phyloP scores from a whole-genome alignment of 2,888 invertebrate genomes.

The Linnaemya vulpina region DNA sequence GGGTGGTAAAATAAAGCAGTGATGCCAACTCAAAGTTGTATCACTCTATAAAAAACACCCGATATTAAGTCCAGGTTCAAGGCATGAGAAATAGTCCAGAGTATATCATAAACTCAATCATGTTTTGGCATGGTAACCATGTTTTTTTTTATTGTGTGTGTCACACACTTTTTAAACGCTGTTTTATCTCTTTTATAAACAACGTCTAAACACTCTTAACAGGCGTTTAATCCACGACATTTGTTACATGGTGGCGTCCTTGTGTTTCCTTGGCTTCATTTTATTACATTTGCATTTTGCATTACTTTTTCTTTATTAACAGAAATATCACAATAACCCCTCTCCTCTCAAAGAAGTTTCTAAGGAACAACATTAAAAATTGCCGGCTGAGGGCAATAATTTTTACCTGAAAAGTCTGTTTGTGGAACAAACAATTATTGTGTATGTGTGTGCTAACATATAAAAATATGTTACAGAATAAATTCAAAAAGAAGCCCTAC shows the following conservation, averaged over 20 bases:
- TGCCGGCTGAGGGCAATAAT: background rate
- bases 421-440: conserved; percentile 12
- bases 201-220: conserved; percentile 77
- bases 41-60: no score
- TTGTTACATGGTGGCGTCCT: conserved; percentile 62
- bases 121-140: no score
- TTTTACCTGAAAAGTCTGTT: conserved; percentile 30
- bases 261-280: conserved; percentile 44
- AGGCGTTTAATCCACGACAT: conserved; percentile 77
- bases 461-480: no score
- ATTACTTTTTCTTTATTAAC: conserved; percentile 79
- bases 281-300: conserved; percentile 74
- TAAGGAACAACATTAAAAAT: background rate
- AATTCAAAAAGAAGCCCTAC: no score
- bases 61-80: no score
- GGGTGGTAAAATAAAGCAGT: no score
- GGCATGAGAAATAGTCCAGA: no score
- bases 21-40: no score
- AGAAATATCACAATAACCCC: conserved; percentile 73
- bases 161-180: background rate
- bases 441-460: no score
- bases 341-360: conserved; percentile 50
- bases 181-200: conserved; percentile 47
- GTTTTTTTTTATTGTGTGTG: no score
- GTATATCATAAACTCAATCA: no score